Evolutionary conservation across 2,888 invertebrate genomes (phyloP).

Genomic region (Papilio protenor): DNA sequence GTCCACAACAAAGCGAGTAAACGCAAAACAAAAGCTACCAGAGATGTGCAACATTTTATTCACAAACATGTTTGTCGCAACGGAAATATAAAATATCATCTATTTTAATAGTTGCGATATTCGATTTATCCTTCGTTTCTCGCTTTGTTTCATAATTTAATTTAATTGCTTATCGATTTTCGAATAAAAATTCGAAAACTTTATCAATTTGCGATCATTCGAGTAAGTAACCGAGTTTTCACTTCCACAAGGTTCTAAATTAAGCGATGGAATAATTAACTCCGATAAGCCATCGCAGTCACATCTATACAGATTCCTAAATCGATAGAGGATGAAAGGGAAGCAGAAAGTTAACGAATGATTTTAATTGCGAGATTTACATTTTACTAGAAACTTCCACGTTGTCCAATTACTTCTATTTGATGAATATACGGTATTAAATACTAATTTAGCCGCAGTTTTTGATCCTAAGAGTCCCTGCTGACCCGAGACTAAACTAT

Average conservation of each 20-base stretch:
- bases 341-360: not conserved
- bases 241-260: constrained; percentile 38
- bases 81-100: constrained; percentile 15
- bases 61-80: constrained; percentile 7
- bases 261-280: constrained; percentile 42
- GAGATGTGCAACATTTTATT: constrained; percentile 29
- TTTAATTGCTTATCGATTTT: constrained; percentile 38
- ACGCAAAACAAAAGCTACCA: constrained; percentile 26
- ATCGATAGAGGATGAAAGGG: constrained; percentile 29
- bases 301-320: constrained; percentile 34
- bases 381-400: not conserved
- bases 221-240: constrained; percentile 41
- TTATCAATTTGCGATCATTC: constrained; percentile 41
- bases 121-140: constrained; percentile 24
- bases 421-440: not conserved
- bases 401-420: not conserved
- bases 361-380: constrained; percentile 18
- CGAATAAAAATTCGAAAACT: constrained; percentile 42
- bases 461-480: no score
- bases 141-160: constrained; percentile 16
- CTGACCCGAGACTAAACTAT: no score
- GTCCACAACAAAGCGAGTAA: constrained; percentile 34
- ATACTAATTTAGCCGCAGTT: not conserved
- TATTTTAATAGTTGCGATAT: constrained; percentile 26
- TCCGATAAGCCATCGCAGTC: constrained; percentile 32